Evolutionary conservation across 2,888 invertebrate species (phyloP).

Genomic region (Flabesymbios commensalis): DNA sequence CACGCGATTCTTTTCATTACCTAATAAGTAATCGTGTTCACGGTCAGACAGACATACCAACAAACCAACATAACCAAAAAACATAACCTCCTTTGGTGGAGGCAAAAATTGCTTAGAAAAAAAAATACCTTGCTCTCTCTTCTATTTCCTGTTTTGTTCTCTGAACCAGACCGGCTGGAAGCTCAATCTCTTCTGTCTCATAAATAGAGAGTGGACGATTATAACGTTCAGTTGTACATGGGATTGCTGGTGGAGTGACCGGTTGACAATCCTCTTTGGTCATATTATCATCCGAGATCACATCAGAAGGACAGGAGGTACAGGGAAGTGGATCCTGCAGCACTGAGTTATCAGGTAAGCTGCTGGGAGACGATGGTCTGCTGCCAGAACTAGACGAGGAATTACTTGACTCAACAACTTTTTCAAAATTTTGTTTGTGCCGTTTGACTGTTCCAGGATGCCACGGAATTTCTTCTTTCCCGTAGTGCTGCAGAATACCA

Average conservation of each 20-base stretch:
- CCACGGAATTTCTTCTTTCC: constrained; percentile 71
- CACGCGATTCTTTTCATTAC: no score
- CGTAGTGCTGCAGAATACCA: constrained; percentile 58
- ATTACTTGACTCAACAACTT: no score
- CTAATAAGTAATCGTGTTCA: no score
- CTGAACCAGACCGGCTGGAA: constrained; percentile 74
- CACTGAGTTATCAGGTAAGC: neutral
- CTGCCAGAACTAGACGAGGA: no score
- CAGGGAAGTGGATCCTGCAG: neutral
- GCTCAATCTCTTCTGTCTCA: constrained; percentile 67
- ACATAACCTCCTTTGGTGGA: no score
- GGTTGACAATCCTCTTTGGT: no score
- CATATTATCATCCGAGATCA: no score
- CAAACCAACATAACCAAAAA: no score
- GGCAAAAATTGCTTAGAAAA: neutral
- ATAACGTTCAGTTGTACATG: neutral
- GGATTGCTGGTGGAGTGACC: neutral
- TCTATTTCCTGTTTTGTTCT: constrained; percentile 69
- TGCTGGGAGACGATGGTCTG: no score
- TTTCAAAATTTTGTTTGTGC: constrained; percentile 69
- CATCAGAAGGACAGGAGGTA: neutral
- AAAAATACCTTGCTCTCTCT: constrained; percentile 61
- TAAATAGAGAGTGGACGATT: constrained; percentile 17
- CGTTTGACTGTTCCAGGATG: constrained; percentile 72
- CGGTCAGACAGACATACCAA: no score